These are phyloP conservation scores for Cheilosia grossa DNA, from an alignment of 2,888 invertebrate species.

Conservation along the genomic window DNA sequence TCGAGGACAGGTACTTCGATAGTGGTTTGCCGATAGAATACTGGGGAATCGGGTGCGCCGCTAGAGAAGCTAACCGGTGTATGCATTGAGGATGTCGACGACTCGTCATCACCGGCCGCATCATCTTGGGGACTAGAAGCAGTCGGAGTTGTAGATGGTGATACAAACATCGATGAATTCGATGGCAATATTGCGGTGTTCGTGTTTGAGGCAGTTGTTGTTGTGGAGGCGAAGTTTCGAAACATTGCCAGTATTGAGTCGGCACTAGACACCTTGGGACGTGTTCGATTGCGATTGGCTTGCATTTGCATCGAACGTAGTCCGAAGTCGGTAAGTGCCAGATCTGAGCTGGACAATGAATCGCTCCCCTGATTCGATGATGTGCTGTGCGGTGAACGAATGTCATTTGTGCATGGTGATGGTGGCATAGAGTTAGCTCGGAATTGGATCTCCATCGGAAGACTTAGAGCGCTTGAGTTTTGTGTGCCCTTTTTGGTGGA, in stretches of 20 bases:
- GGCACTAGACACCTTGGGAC: constrained; percentile 89
- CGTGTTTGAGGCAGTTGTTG: constrained; percentile 76
- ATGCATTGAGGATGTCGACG: constrained; percentile 88
- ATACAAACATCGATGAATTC: constrained; percentile 85
- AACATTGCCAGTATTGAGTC: constrained; percentile 92
- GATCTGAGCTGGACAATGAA: constrained; percentile 89
- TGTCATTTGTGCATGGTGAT: constrained; percentile 86
- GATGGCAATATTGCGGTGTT: constrained; percentile 83
- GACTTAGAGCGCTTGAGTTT: constrained; percentile 80
- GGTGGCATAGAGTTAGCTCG: constrained; percentile 85
- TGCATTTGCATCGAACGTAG: constrained; percentile 76
- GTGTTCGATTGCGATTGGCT: constrained; percentile 78
- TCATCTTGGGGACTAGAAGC: constrained; percentile 91
- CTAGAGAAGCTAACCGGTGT: constrained; percentile 86
- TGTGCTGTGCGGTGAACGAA: constrained; percentile 87
- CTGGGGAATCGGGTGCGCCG: constrained; percentile 87
- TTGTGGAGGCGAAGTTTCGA: constrained; percentile 88
- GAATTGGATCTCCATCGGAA: constrained; percentile 80
- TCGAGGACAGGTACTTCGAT: constrained; percentile 87
- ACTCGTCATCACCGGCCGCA: constrained; percentile 88
- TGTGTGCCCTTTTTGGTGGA: constrained; percentile 76
- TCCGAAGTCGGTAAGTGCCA: constrained; percentile 86
- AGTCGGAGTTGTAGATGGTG: constrained; percentile 89
- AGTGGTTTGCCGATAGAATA: constrained; percentile 83
- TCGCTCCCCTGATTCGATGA: constrained; percentile 91